Conservation (phyloP, 2,113 vertebrate genomes). For the Protobothrops mucrosquamatus region DNA sequence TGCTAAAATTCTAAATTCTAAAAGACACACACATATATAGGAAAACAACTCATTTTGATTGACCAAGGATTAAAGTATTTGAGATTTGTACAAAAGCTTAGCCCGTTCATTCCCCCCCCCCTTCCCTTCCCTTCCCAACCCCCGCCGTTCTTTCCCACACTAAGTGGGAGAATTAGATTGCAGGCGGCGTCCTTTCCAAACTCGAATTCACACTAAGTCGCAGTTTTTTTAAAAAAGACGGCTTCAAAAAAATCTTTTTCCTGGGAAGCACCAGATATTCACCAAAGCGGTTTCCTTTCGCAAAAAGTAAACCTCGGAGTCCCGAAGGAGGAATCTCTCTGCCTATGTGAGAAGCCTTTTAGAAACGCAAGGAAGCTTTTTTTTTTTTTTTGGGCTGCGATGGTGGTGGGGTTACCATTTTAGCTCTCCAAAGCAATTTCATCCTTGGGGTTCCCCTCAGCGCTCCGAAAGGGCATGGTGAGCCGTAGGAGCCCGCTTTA, state of each 20-base stretch:
- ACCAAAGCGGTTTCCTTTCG: background rate
- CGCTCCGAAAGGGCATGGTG: slow-evolving; percentile 72
- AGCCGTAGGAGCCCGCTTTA: slow-evolving; percentile 41
- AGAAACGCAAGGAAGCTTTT: background rate
- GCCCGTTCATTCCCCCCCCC: background rate
- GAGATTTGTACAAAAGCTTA: background rate
- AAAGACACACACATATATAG: background rate
- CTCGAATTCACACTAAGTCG: background rate
- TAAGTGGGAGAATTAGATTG: background rate
- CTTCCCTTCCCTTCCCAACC: background rate
- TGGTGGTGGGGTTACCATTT: slow-evolving; percentile 80
- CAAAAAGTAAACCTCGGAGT: slow-evolving; percentile 10
- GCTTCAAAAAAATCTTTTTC: background rate
- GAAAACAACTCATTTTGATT: background rate
- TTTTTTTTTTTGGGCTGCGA: too few species aligned
- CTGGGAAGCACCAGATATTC: background rate
- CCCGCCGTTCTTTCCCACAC: background rate
- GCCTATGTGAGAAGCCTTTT: slow-evolving; percentile 9
- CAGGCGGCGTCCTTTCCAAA: background rate
- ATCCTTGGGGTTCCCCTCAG: slow-evolving; percentile 82
- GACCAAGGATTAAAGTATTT: background rate
- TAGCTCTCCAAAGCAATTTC: slow-evolving; percentile 93
- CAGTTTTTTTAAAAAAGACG: background rate
- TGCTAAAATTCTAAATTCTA: background rate
- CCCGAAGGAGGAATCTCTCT: slow-evolving; percentile 15